These are phyloP conservation scores for Alces alces DNA, from an alignment of 2,113 vertebrate species.

Conservation along the genomic window DNA sequence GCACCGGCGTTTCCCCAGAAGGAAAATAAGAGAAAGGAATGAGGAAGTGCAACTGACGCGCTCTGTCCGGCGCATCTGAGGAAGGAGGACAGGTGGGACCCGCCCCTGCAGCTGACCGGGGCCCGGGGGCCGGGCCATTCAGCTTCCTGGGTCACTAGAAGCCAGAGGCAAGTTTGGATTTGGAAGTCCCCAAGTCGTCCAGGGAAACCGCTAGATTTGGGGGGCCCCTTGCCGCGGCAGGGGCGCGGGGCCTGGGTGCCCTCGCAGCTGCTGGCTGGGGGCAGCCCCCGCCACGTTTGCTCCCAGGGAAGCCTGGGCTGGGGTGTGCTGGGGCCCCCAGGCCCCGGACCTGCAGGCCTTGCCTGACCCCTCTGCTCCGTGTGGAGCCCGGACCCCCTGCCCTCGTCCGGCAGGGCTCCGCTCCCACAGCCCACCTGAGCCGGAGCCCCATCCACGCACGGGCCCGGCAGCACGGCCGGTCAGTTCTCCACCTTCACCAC, in stretches of 20 bases:
- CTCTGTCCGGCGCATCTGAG: not conserved
- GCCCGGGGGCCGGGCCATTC: accelerated
- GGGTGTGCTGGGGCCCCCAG: not conserved
- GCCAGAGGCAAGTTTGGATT: not conserved
- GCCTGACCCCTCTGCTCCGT: not conserved
- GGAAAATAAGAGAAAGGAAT: not conserved
- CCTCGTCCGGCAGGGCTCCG: too few relatives aligned
- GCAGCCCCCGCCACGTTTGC: too few relatives aligned
- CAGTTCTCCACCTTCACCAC: not conserved
- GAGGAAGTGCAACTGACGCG: not conserved
- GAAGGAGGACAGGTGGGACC: not conserved
- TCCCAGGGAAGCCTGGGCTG: too few relatives aligned
- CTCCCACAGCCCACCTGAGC: accelerated
- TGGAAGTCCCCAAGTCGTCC: not conserved
- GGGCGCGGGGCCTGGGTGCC: not conserved
- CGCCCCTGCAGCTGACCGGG: not conserved
- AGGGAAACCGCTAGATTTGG: not conserved
- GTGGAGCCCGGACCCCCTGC: not conserved
- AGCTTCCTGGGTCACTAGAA: not conserved
- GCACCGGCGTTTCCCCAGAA: not conserved
- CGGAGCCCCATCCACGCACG: accelerated
- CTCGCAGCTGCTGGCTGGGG: not conserved
- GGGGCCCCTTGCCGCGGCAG: not conserved
- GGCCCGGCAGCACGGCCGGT: accelerated
- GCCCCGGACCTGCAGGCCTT: accelerated